These are phyloP conservation scores for Acleris sparsana DNA, from an alignment of 2,888 invertebrate genomes.

Conservation along the genomic window DNA sequence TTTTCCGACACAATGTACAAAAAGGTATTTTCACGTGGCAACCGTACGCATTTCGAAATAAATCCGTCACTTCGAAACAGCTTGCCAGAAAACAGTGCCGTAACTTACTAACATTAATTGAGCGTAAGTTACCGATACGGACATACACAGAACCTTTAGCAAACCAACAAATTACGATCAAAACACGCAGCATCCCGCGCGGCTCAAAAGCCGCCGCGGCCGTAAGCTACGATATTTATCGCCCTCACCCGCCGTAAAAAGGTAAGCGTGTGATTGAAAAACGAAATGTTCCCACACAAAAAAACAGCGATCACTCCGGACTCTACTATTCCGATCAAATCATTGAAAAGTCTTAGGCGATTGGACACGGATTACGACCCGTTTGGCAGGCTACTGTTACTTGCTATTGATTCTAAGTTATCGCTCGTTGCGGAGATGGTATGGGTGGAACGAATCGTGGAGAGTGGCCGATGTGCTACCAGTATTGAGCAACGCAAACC, in stretches of 20 bases:
- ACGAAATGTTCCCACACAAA: constrained; percentile 74
- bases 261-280: constrained; percentile 73
- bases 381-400: constrained; percentile 68
- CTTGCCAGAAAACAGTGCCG: background rate
- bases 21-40: constrained; percentile 19
- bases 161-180: constrained; percentile 29
- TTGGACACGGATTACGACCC: constrained; percentile 75
- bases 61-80: constrained; percentile 4
- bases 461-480: constrained; percentile 29
- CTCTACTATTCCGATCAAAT: constrained; percentile 51
- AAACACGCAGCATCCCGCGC: constrained; percentile 17
- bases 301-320: constrained; percentile 36
- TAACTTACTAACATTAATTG: background rate
- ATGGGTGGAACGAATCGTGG: constrained; percentile 30
- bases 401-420: constrained; percentile 71
- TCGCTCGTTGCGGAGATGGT: constrained; percentile 53
- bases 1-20: background rate
- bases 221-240: constrained; percentile 79
- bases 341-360: constrained; percentile 75
- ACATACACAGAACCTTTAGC: constrained; percentile 20
- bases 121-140: constrained; percentile 20
- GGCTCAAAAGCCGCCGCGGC: constrained; percentile 70
- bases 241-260: constrained; percentile 66
- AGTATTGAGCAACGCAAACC: constrained; percentile 51
- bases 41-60: constrained; percentile 13